Evolutionary conservation across 2,888 invertebrate species (phyloP), one percentile per base, ranked within the genome.

Genomic region (Rhagonycha lutea): DNA sequence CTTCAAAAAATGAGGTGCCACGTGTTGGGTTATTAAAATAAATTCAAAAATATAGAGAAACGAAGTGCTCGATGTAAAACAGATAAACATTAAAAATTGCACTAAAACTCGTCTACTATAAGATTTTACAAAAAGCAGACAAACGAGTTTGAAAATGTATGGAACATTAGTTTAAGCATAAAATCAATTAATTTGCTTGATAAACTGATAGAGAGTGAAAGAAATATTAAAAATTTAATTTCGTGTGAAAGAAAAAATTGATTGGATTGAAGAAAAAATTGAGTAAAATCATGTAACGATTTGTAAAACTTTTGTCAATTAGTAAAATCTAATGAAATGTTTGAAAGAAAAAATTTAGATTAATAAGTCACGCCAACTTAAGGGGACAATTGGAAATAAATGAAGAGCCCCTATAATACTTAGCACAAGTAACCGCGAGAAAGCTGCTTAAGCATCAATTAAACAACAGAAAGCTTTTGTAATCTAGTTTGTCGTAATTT

Each of bases 401-500:
- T 75, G 75, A 76, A 78, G 78, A 71, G 74, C 78, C 78, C 78
- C 74, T 74, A 78, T 78, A 60, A 68, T 68, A 68, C 68, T 28
- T 14, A n/a, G 47, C 47, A 47, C 47, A 26, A 62, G 62, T 18
- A 28, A 61, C 61, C 47, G 61, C 67, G 72, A 73, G 62, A 78
- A 73, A 69, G 29, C 76, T 72, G 69, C 23, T 32, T 76, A 69
- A 79, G 65, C 77, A 79, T 73, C 78, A 79, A 79, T 79, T 79
- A 79, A 79, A 75, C 61, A 68, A 72, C 67, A 47, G 69, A 29
- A 74, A 72, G 73, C 79, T 79, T 79, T 79, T 79, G 78, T 79
- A 73, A 79, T 74, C 75, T 80, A 73, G 78, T 80, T 80, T 78
- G 76, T 12, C 32, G 73, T 79, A 80, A 80, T 80, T 79, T 79